phyloP scores from a whole-genome alignment of 1,140 invertebrate genomes.

The fruit fly (Drosophila melanogaster) region Release_6_plus_ISO1_MT NC_004354.4:18862501-18863000 shows the following conservation, averaged over 20 bases:
- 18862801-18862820: slow-evolving; percentile 48
- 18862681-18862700: slow-evolving; percentile 51
- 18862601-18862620: slow-evolving; percentile 63
- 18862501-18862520: slow-evolving; percentile 62
- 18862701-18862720: slow-evolving; percentile 46
- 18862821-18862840: slow-evolving; percentile 49
- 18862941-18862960: too few relatives aligned
- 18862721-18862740: slow-evolving; percentile 14
- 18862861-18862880: slow-evolving; percentile 44
- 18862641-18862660: slow-evolving; percentile 47
- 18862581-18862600: slow-evolving; percentile 27
- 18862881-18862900: slow-evolving; percentile 45
- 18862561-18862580: slow-evolving; percentile 24
- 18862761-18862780: slow-evolving; percentile 65
- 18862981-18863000: slow-evolving; percentile 67
- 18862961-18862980: slow-evolving; percentile 55
- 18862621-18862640: slow-evolving; percentile 52
- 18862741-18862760: slow-evolving; percentile 54
- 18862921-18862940: slow-evolving; percentile 44
- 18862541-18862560: slow-evolving; percentile 47
- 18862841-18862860: slow-evolving; percentile 25
- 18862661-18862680: slow-evolving; percentile 18
- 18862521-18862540: slow-evolving; percentile 37
- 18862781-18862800: slow-evolving; percentile 60
- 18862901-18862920: slow-evolving; percentile 48